phyloP scores from a whole-genome alignment of 35 echinoderm and acorn worm genomes.

The Lytechinus variegatus region DNA sequence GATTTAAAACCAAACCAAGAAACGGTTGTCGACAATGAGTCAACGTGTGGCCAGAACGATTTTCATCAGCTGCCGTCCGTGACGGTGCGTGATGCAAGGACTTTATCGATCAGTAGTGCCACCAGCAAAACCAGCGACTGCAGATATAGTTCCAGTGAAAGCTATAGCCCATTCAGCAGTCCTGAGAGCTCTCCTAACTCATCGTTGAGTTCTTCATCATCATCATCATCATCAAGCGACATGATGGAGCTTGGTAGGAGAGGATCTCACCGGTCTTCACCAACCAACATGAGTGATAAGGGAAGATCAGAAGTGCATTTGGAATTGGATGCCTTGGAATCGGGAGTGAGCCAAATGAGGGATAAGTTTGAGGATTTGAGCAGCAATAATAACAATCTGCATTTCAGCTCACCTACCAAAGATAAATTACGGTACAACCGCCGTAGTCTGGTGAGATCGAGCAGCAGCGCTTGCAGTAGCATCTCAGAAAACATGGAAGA shows the following conservation, averaged over 20 bases:
- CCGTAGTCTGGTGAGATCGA: not conserved
- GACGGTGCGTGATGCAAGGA: conserved; percentile 35
- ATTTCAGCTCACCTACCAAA: conserved; percentile 8
- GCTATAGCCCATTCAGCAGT: not conserved
- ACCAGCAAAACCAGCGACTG: not conserved
- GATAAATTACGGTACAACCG: not conserved
- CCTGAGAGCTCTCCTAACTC: conserved; percentile 7
- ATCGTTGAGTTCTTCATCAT: conserved; percentile 6
- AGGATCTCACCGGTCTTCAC: not conserved
- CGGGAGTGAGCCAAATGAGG: not conserved
- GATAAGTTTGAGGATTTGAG: conserved; percentile 15
- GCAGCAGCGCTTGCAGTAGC: conserved; percentile 33
- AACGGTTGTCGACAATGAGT: not conserved
- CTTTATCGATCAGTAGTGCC: conserved; percentile 44
- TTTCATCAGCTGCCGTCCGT: not conserved
- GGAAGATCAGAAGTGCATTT: not conserved
- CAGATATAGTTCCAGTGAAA: not conserved
- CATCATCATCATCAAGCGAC: not conserved
- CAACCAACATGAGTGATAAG: not conserved
- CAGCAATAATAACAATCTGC: conserved; percentile 26
- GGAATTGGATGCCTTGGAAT: not conserved
- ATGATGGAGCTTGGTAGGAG: not conserved
- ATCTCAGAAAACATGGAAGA: conserved; percentile 25
- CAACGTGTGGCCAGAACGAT: conserved; percentile 10
- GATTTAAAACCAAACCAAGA: conserved; percentile 11